Base-by-base conservation (phyloP, 2,888 invertebrate species). In the Stenolophus ochropezus region DNA sequence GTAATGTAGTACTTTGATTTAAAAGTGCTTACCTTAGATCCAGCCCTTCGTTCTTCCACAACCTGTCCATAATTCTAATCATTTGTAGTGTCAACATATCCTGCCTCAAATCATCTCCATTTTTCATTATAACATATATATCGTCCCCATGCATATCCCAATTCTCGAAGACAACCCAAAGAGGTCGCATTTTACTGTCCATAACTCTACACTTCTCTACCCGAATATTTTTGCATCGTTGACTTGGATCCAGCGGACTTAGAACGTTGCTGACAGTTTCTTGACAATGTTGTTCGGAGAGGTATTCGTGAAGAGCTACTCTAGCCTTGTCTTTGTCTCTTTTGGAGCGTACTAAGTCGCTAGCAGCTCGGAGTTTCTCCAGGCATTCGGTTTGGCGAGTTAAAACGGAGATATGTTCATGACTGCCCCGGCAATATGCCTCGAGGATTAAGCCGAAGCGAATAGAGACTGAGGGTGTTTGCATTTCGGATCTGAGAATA, bases 81-180 rank as follows among this genome's bases (percentile, higher is more conserved):
- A 99, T 96, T 91, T 99, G 99, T 84, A 99, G 90, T 0, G 98
- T 98, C 85, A 99, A 92, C 96, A 98, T 98, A 88, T 99, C 99
- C 89, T 99, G 99, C 3, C 99, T 91, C 58, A 99, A 92, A 90
- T 99, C 99, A 89, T 98, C 98, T 0, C 98, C 98, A 86, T 96
- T 96, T 90, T 98, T 98, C 87, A 97, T 94, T 84, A 98, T 97
- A 81, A 98, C 92, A 86, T 95, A 94, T 84, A 97, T 93, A 87
- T 97, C 96, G n/a, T 94, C 94, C 0, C 96, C 97, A 80, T 92
- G 93, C 0, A 92, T 90, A 89, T 98, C 98, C 1, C 92, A 91
- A 88, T 97, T 98, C 87, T 96, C 95, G 87, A 97, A 97, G 42
- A 96, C 96, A 47, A 98, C 91, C 94, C 96, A 95, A 0, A 98